Percentiles rank a stretch among this genome's conserved stretches.
Evolutionary conservation across 1,140 invertebrate species (phyloP).

Genomic region (Latrodectus geometricus): DNA sequence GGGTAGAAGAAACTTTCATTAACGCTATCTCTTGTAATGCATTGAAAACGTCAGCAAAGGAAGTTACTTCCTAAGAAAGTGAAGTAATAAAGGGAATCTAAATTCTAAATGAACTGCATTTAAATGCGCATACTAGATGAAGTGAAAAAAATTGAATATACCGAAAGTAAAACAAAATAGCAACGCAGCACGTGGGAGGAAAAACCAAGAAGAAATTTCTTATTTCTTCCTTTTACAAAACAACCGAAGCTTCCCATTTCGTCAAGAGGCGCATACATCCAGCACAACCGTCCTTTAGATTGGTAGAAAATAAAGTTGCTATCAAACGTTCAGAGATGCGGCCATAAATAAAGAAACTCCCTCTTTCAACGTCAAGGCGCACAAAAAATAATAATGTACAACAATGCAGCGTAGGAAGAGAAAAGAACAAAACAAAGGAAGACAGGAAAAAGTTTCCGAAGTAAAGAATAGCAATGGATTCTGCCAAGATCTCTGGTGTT

Average conservation of each 20-base stretch:
- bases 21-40: background rate
- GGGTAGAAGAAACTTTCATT: background rate
- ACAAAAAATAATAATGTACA: slow-evolving; percentile 13
- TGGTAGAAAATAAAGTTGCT: slow-evolving; percentile 5
- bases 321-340: slow-evolving; percentile 5
- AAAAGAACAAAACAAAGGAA: background rate
- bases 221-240: slow-evolving; percentile 4
- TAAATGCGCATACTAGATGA: slow-evolving; percentile 27
- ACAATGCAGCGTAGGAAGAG: slow-evolving; percentile 2
- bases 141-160: background rate
- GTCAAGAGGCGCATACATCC: too few species aligned
- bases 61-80: background rate
- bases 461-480: slow-evolving; percentile 6
- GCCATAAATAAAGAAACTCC: slow-evolving; percentile 6
- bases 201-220: background rate
- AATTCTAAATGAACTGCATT: slow-evolving; percentile 15
- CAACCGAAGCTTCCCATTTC: background rate
- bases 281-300: background rate
- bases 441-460: background rate
- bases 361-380: background rate
- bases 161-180: background rate
- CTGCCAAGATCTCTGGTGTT: slow-evolving; percentile 24
- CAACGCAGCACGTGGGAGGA: background rate
- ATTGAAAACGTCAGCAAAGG: background rate
- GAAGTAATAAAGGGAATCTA: slow-evolving; percentile 12